Evolutionary conservation across 2,113 vertebrate genomes (phyloP).

Genomic region (Haliaeetus leucogaster): DNA sequence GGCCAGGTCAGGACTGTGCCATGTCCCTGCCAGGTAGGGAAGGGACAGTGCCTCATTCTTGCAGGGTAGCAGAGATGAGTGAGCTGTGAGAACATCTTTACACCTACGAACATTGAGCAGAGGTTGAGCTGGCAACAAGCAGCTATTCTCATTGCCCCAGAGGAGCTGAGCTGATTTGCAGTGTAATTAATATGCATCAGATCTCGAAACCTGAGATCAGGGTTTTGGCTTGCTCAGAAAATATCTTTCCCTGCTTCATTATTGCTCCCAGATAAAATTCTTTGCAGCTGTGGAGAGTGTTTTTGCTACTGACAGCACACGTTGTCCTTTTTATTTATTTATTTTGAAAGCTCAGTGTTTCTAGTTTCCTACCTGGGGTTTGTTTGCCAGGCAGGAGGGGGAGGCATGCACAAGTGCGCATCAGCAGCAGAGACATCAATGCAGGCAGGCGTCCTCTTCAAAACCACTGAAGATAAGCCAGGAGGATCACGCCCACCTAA

Average conservation of each 20-base stretch:
- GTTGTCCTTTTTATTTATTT: neutral
- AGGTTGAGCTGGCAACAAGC: constrained; percentile 31
- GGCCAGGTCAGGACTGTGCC: neutral
- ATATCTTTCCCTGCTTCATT: neutral
- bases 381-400: neutral
- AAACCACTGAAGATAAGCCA: neutral
- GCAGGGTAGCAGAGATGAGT: neutral
- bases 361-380: neutral
- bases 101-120: constrained; percentile 6
- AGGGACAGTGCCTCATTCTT: neutral
- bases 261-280: neutral
- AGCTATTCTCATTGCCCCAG: neutral
- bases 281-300: neutral
- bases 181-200: constrained; percentile 37
- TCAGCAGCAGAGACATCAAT: neutral
- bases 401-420: neutral
- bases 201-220: constrained; percentile 10
- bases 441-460: neutral
- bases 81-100: constrained; percentile 2
- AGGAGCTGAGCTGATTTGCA: constrained; percentile 42
- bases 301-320: neutral
- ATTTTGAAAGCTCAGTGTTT: neutral
- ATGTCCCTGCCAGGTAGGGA: neutral
- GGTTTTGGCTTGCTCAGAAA: constrained; percentile 14
- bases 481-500: neutral